Conservation (phyloP, 2,888 invertebrate species). For the Pseudanteris insignis region DNA sequence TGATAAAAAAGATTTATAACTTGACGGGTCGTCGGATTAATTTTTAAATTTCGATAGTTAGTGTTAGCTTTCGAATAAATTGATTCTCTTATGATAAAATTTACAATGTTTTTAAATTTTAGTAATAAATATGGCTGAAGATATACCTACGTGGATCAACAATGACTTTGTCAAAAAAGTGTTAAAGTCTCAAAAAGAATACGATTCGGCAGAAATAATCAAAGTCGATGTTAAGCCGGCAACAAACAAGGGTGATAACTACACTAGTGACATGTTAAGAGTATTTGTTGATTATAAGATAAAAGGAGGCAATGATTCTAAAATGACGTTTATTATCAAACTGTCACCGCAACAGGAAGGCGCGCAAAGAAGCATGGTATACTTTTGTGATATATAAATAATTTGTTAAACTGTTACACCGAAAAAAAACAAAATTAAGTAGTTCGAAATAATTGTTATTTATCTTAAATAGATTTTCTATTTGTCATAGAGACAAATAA, state of each 20-base stretch:
- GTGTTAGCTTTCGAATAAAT: too few relatives aligned
- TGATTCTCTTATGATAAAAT: too few relatives aligned
- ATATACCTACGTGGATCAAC: constrained; percentile 54
- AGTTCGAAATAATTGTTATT: too few relatives aligned
- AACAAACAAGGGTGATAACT: constrained; percentile 62
- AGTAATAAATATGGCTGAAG: constrained; percentile 47
- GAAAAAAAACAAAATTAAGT: too few relatives aligned
- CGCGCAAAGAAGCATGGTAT: constrained; percentile 60
- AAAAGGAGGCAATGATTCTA: constrained; percentile 42
- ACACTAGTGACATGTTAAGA: constrained; percentile 62
- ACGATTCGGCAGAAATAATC: constrained; percentile 53
- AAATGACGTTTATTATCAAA: constrained; percentile 56
- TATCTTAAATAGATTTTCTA: too few relatives aligned
- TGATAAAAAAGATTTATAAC: too few relatives aligned
- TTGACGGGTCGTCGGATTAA: too few relatives aligned
- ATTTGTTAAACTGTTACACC: too few relatives aligned
- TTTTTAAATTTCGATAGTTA: too few relatives aligned
- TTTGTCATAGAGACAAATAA: too few relatives aligned
- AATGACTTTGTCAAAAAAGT: constrained; percentile 53
- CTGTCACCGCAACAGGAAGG: constrained; percentile 65
- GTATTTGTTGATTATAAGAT: constrained; percentile 47
- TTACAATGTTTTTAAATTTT: too few relatives aligned
- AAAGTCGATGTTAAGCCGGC: constrained; percentile 54
- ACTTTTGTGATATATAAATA: too few relatives aligned
- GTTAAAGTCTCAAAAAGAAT: constrained; percentile 51